Percentiles rank a stretch among this genome's conserved stretches.
phyloP scores from a whole-genome alignment of 2,113 vertebrate genomes.

The Psilopsiagon aurifrons region DNA sequence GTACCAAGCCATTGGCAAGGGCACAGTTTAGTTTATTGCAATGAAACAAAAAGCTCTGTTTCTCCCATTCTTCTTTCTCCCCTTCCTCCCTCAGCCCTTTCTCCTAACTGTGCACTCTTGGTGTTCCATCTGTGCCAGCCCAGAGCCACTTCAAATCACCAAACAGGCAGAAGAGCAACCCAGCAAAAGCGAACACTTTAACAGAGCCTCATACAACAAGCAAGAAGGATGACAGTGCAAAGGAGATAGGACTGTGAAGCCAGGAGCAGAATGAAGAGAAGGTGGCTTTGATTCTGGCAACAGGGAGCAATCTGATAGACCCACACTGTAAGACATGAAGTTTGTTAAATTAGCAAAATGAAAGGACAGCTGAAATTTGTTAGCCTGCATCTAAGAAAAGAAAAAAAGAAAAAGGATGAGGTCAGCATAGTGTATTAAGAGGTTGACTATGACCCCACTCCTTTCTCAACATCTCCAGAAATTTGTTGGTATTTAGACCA shows the following conservation, averaged over 20 bases:
- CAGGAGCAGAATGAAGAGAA: not conserved
- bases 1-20: not conserved
- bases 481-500: not conserved
- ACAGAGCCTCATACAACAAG: not conserved
- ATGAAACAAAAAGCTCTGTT: not conserved
- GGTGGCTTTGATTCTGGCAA: not conserved
- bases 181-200: not conserved
- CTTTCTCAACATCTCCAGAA: not conserved
- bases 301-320: not conserved
- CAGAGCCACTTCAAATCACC: not conserved
- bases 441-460: not conserved
- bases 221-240: not conserved
- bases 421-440: not conserved
- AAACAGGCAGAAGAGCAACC: not conserved
- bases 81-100: not conserved
- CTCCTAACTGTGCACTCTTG: not conserved
- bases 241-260: not conserved
- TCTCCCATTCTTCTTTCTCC: not conserved
- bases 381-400: not conserved
- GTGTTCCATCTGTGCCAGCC: not conserved
- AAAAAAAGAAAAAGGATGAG: not conserved
- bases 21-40: not conserved
- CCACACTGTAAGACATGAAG: not conserved
- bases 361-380: not conserved
- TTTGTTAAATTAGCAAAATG: not conserved